phyloP scores from a whole-genome alignment of 1,140 invertebrate species.

The Babylonia areolata region DNA sequence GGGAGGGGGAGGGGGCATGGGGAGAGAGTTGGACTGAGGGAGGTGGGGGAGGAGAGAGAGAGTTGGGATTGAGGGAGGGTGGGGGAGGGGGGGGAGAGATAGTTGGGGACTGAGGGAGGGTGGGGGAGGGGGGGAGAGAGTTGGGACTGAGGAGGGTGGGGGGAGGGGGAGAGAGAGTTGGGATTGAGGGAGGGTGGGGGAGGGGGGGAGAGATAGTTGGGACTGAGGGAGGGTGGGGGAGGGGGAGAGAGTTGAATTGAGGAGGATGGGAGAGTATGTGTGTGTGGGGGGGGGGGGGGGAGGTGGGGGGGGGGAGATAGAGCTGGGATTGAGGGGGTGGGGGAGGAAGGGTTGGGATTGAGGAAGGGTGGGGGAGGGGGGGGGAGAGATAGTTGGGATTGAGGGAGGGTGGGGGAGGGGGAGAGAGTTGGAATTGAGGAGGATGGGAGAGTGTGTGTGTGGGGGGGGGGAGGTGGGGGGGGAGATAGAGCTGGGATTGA shows the following conservation, averaged over 20 bases:
- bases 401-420: no score
- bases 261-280: no score
- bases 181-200: neutral
- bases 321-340: no score
- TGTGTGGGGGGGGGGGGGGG: neutral
- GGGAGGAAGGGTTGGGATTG: no score
- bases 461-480: no score
- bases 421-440: no score
- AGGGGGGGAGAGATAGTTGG: no score
- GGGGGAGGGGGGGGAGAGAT: neutral
- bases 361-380: no score
- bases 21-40: neutral
- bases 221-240: neutral
- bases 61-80: neutral
- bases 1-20: neutral
- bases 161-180: neutral
- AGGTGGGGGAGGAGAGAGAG: neutral
- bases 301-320: no score
- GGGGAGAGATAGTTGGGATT: no score
- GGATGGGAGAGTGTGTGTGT: no score
- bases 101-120: neutral
- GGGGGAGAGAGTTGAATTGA: neutral
- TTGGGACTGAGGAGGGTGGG: neutral
- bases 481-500: no score
- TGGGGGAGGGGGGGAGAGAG: neutral